phyloP scores from a whole-genome alignment of 1,140 invertebrate genomes.

The Diuraphis noxia region DNA sequence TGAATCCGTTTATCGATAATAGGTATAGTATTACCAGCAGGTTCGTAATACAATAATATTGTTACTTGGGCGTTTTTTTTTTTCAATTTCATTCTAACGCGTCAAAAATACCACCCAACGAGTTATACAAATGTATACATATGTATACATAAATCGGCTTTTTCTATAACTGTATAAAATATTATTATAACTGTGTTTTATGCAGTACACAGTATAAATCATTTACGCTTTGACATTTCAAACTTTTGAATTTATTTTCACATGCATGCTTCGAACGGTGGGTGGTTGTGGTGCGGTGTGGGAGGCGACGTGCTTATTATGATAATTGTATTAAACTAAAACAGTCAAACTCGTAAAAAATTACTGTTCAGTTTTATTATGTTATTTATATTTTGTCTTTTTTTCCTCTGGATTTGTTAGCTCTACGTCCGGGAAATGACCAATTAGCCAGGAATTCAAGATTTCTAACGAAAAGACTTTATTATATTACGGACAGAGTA shows the following conservation, averaged over 20 bases:
- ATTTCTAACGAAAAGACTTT: background rate
- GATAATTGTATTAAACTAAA: background rate
- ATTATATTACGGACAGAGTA: background rate
- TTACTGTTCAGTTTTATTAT: background rate
- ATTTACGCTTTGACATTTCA: background rate
- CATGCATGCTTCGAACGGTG: background rate
- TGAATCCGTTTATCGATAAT: background rate
- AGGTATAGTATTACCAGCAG: background rate
- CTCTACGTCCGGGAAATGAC: background rate
- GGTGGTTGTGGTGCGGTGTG: no score
- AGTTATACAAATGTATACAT: background rate
- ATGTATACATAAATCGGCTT: background rate
- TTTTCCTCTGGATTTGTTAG: background rate
- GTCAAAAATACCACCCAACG: background rate
- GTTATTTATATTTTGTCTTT: background rate
- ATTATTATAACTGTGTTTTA: background rate
- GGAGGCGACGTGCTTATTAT: background rate
- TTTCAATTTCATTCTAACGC: background rate
- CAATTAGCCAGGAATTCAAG: background rate
- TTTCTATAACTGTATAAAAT: background rate
- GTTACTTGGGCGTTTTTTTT: background rate
- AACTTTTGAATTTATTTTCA: slow-evolving; percentile 5
- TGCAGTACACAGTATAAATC: background rate
- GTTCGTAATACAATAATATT: background rate
- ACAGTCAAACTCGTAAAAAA: background rate